Evolutionary conservation across 2,888 invertebrate species (phyloP).

Genomic region (Troides helena): DNA sequence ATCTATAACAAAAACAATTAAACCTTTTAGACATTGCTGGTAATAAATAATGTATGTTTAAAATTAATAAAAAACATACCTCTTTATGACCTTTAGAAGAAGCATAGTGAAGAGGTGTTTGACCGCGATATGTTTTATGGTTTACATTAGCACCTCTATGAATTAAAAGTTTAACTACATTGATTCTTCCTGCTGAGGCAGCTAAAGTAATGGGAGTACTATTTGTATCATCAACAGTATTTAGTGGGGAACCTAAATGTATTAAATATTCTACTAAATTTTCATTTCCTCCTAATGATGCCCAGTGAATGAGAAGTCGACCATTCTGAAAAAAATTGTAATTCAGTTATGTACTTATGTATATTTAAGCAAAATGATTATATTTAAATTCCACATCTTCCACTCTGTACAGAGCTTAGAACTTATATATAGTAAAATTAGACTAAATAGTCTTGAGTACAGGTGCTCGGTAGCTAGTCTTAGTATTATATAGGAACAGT

Average conservation of each 20-base stretch:
- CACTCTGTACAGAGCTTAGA: too few species aligned
- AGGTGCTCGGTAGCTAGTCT: too few species aligned
- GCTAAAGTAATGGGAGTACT: slow-evolving; percentile 90
- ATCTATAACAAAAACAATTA: slow-evolving; percentile 72
- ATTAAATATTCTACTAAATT: slow-evolving; percentile 86
- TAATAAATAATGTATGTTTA: neutral
- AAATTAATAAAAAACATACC: slow-evolving; percentile 57
- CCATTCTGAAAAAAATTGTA: slow-evolving; percentile 78
- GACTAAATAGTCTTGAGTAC: too few species aligned
- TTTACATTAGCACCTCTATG: slow-evolving; percentile 86
- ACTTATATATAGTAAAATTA: too few species aligned
- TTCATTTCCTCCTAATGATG: slow-evolving; percentile 87
- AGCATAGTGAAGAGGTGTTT: slow-evolving; percentile 91
- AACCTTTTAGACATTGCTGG: neutral
- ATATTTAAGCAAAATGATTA: too few species aligned
- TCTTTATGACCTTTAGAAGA: slow-evolving; percentile 90
- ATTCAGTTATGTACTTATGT: neutral
- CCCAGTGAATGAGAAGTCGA: slow-evolving; percentile 89
- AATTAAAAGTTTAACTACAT: slow-evolving; percentile 84
- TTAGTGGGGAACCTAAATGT: slow-evolving; percentile 83
- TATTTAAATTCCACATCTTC: too few species aligned
- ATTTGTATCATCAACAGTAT: slow-evolving; percentile 86
- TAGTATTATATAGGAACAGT: too few species aligned
- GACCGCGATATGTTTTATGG: slow-evolving; percentile 85
- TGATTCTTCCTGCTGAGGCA: slow-evolving; percentile 86